Percentiles rank a stretch among this genome's conserved stretches.
phyloP scores from a whole-genome alignment of 2,888 invertebrate species.

The Clivina fossor region DNA sequence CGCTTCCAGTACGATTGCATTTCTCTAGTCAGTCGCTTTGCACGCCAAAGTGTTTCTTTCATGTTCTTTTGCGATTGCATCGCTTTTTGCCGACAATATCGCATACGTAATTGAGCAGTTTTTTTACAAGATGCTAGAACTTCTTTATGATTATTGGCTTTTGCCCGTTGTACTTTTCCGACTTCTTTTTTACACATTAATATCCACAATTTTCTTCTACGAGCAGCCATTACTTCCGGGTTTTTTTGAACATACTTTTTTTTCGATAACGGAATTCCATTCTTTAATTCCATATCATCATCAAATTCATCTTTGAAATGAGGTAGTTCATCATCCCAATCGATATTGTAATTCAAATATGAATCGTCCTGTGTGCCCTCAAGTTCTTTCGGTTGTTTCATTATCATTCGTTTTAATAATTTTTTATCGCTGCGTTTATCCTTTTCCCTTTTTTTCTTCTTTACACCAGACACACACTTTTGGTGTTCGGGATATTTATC shows the following conservation, averaged over 20 bases:
- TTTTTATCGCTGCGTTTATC: constrained; percentile 48
- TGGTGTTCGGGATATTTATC: constrained; percentile 87
- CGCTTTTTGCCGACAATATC: constrained; percentile 73
- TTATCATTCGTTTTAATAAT: constrained; percentile 44
- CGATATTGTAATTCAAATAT: constrained; percentile 22
- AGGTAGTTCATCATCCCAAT: constrained; percentile 34
- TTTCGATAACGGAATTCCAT: constrained; percentile 52
- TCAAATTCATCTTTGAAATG: constrained; percentile 50
- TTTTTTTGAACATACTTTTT: constrained; percentile 63
- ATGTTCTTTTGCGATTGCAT: constrained; percentile 87
- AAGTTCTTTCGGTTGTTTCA: constrained; percentile 24
- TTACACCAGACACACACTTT: constrained; percentile 58
- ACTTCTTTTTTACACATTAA: constrained; percentile 91
- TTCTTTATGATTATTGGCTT: constrained; percentile 85
- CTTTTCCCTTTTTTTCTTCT: constrained; percentile 56
- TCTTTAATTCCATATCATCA: constrained; percentile 49
- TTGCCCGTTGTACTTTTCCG: constrained; percentile 86
- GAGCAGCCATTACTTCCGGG: constrained; percentile 79
- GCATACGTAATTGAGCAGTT: constrained; percentile 80
- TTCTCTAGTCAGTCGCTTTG: constrained; percentile 87
- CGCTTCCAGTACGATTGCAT: constrained; percentile 93
- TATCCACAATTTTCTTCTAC: constrained; percentile 85
- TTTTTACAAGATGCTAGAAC: constrained; percentile 81
- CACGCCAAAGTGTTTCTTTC: constrained; percentile 91
- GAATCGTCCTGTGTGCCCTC: constrained; percentile 33